Percentiles rank a stretch among this genome's conserved stretches.
These are phyloP conservation scores for Bos javanicus DNA, from an alignment of 2,113 vertebrate species.

Conservation along the genomic window DNA sequence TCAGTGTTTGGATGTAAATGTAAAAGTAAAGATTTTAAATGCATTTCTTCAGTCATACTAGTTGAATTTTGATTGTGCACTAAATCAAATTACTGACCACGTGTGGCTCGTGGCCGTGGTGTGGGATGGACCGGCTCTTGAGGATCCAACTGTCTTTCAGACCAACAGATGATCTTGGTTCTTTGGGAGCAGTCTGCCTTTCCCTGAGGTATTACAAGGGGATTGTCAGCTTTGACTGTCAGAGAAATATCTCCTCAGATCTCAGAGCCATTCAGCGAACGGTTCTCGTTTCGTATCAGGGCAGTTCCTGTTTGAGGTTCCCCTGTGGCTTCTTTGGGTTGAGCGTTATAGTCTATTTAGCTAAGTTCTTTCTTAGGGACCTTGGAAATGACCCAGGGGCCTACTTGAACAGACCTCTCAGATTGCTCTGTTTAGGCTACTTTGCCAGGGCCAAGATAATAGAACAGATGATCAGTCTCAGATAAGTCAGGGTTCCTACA, in stretches of 20 bases:
- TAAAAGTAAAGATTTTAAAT: constrained; percentile 5
- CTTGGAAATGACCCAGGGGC: neutral
- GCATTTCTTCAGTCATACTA: neutral
- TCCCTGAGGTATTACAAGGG: neutral
- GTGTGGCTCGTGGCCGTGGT: neutral
- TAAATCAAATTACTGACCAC: neutral
- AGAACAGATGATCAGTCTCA: neutral
- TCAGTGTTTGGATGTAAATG: neutral
- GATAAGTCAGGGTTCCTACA: neutral
- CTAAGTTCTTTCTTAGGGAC: neutral
- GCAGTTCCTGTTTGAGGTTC: neutral
- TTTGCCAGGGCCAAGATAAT: neutral
- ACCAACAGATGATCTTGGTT: neutral
- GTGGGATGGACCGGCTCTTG: neutral
- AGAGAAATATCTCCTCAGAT: neutral
- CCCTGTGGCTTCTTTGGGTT: neutral
- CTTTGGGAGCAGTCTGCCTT: neutral
- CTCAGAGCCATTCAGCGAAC: neutral
- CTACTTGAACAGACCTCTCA: neutral
- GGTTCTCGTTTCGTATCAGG: neutral
- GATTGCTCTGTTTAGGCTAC: neutral
- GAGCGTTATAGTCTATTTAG: neutral
- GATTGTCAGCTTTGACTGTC: neutral
- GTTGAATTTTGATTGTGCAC: neutral
- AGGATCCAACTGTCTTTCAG: neutral